phyloP scores from a whole-genome alignment of 2,888 invertebrate species.

The Torymus tubicola region DNA sequence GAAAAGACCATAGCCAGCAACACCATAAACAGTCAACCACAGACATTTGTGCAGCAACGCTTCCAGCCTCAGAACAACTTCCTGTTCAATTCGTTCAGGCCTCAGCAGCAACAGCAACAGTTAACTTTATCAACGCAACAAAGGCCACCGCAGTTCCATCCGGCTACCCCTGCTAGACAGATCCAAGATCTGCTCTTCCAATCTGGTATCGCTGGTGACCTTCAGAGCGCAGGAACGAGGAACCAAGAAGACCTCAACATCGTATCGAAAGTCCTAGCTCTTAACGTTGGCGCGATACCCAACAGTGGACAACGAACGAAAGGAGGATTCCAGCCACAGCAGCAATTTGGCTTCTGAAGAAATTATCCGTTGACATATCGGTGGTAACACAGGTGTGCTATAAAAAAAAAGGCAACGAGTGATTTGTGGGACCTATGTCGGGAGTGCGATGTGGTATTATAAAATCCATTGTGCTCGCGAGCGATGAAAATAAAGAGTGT shows the following conservation, averaged over 20 bases:
- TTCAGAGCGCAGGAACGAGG: slow-evolving; percentile 72
- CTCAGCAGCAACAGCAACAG: slow-evolving; percentile 67
- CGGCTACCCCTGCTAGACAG: slow-evolving; percentile 78
- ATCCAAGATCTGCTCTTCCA: slow-evolving; percentile 82
- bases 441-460: too few species aligned
- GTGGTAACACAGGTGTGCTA: too few species aligned
- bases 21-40: slow-evolving; percentile 62
- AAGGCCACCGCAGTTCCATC: slow-evolving; percentile 51
- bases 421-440: too few species aligned
- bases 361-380: slow-evolving; percentile 23
- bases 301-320: slow-evolving; percentile 56
- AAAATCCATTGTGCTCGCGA: too few species aligned
- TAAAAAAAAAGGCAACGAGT: too few species aligned
- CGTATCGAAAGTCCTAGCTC: slow-evolving; percentile 87
- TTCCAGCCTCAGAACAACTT: slow-evolving; percentile 9
- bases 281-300: slow-evolving; percentile 85
- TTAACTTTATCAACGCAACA: slow-evolving; percentile 49
- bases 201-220: slow-evolving; percentile 80
- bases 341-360: slow-evolving; percentile 39
- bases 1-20: slow-evolving; percentile 46
- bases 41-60: neutral
- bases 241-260: slow-evolving; percentile 87
- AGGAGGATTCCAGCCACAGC: slow-evolving; percentile 29
- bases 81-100: slow-evolving; percentile 59
- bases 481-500: too few species aligned